Evolutionary conservation across 2,797 vertebrate genomes (phyloP), one percentile per base, ranked within the genome.

Genomic region (Danio tinwini): DNA sequence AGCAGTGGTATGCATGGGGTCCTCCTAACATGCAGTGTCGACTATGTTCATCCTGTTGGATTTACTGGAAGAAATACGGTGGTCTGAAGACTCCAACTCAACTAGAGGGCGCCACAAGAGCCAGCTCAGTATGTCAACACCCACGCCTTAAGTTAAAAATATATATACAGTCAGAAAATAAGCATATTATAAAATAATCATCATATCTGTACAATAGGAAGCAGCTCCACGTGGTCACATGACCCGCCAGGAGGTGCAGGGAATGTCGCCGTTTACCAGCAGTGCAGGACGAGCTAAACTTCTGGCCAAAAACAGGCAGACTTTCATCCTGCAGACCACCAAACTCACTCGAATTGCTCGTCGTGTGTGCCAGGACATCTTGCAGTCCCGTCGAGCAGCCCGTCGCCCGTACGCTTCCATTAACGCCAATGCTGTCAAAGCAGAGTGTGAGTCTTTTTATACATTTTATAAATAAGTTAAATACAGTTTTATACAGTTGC

Each of bases 51-150:
- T 96, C 97, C 29, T 98, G 96, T 84, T 98, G 97, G 96, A 97
- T 97, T 91, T 98, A 98, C 91, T 98, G 97, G 97, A 98, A 98
- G 91, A 98, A 97, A 63, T 97, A 97, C 0, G 97, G 97, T 4
- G 97, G 97, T 53, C 91, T 98, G 77, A 98, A 98, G 93, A 98
- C 96, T 14, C 97, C 96, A 11, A 98, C 96, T 0, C 96, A 97
- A 87, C 93, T 98, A 67, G 97, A 98, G 87, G 96, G 96, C 2
- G 96, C 95, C 6, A 92, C 96, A 67, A 89, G 97, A 86, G 82
- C 92, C 47, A 93, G 94, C 89, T 93, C 95, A 84, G 96, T 97
- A 94, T 73, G 91, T 29, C 29, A 29, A 29, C 29, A 29, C 29
- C 1, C 3, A 29, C 29, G 29, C 29, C 29, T 29, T n/a, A n/a